phyloP scores from a whole-genome alignment of 2,888 invertebrate genomes.

The Platycnemis pennipes region DNA sequence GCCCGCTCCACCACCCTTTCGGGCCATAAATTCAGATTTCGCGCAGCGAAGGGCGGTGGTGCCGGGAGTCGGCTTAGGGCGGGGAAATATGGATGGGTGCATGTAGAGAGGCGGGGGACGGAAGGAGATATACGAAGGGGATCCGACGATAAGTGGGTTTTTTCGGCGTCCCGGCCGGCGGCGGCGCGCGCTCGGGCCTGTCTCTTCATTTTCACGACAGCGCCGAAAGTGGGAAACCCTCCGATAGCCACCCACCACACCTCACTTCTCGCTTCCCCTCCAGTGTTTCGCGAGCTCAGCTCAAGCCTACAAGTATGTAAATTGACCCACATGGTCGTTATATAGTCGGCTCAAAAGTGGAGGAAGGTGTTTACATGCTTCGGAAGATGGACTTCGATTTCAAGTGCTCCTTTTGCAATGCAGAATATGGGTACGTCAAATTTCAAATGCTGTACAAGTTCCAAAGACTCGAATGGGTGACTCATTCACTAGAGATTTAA shows the following conservation, averaged over 20 bases:
- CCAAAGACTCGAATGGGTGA: too few relatives aligned
- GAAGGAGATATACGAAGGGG: not conserved
- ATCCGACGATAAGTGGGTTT: not conserved
- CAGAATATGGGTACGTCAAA: too few relatives aligned
- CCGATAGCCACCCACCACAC: not conserved
- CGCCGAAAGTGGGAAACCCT: not conserved
- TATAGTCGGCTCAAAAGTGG: too few relatives aligned
- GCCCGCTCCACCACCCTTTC: slow-evolving; percentile 14
- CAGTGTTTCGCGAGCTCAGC: too few relatives aligned
- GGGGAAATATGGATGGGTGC: not conserved
- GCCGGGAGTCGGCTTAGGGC: too few relatives aligned
- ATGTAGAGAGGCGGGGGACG: not conserved
- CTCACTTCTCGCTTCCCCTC: not conserved
- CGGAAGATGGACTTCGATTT: too few relatives aligned
- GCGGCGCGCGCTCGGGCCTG: not conserved
- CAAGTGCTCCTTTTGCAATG: too few relatives aligned
- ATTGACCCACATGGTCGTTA: too few relatives aligned
- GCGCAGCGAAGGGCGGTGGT: not conserved
- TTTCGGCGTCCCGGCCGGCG: not conserved
- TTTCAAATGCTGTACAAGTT: too few relatives aligned
- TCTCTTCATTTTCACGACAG: not conserved
- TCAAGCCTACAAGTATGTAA: too few relatives aligned
- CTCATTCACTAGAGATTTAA: too few relatives aligned
- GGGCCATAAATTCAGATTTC: slow-evolving; percentile 45
- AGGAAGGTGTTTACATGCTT: too few relatives aligned